phyloP scores from a whole-genome alignment of 1,140 invertebrate species.

The Lepidurus couesii region DNA sequence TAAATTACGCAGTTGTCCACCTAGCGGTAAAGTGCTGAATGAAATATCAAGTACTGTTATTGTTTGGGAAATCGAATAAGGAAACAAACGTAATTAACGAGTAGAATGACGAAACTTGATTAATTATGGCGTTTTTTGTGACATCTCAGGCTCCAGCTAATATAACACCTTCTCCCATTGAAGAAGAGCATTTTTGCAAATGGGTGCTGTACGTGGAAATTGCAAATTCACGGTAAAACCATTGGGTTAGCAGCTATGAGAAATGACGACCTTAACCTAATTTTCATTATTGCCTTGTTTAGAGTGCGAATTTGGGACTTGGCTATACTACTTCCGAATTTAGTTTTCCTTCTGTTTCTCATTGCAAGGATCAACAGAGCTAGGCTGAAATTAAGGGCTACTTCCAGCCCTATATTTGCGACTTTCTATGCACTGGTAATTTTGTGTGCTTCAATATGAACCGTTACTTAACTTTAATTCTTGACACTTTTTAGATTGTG shows the following conservation, averaged over 20 bases:
- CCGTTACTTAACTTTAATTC: slow-evolving; percentile 20
- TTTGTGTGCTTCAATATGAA: slow-evolving; percentile 31
- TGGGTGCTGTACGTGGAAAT: slow-evolving; percentile 61
- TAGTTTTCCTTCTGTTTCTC: slow-evolving; percentile 67
- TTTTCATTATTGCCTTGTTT: slow-evolving; percentile 44
- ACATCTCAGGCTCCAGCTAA: slow-evolving; percentile 12
- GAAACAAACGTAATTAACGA: not conserved
- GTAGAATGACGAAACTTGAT: not conserved
- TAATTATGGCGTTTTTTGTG: not conserved
- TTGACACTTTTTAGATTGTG: slow-evolving; percentile 48
- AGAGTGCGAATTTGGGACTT: slow-evolving; percentile 78
- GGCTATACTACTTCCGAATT: slow-evolving; percentile 70
- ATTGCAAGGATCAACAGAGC: slow-evolving; percentile 63
- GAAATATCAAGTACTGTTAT: not conserved
- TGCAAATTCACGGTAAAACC: slow-evolving; percentile 52
- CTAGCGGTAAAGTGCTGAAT: not conserved
- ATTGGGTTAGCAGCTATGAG: not conserved
- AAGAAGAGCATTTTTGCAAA: slow-evolving; percentile 55
- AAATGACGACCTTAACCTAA: slow-evolving; percentile 26
- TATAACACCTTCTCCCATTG: slow-evolving; percentile 31
- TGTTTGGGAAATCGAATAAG: not conserved
- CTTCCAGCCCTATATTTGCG: slow-evolving; percentile 73
- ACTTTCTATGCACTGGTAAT: slow-evolving; percentile 72
- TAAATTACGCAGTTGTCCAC: no score
- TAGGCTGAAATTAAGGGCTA: slow-evolving; percentile 65